These are phyloP conservation scores for Stichodactyla mertensii DNA, from an alignment of 64 coral and sea anemone genomes.

Conservation along the genomic window DNA sequence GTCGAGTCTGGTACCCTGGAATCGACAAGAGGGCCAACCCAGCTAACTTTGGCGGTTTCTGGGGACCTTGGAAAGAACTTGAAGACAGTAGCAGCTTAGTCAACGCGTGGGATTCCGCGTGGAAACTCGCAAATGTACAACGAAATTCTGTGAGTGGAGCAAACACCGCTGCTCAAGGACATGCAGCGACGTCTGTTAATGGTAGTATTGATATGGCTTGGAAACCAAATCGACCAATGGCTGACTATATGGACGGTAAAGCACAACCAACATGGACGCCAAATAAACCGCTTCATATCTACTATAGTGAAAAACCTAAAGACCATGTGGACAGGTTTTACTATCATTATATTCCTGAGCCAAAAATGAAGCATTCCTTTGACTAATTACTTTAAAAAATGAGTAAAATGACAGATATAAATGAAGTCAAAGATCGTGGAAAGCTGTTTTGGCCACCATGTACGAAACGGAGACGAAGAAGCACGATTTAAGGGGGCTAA, in stretches of 20 bases:
- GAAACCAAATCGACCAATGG: background rate
- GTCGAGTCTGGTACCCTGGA: conserved; percentile 58
- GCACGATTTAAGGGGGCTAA: too few species aligned
- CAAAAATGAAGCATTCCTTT: background rate
- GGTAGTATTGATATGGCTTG: conserved; percentile 1
- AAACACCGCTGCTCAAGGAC: background rate
- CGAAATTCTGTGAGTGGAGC: background rate
- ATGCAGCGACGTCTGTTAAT: background rate
- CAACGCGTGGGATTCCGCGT: background rate
- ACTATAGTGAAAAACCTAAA: conserved; percentile 9
- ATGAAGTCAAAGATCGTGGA: too few species aligned
- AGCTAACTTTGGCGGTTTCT: conserved; percentile 26
- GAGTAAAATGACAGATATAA: too few species aligned
- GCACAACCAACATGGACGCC: background rate
- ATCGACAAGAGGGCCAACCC: conserved; percentile 57
- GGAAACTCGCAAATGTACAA: background rate
- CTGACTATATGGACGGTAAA: background rate
- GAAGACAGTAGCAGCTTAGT: conserved; percentile 15
- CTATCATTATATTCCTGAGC: background rate
- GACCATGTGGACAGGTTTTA: background rate
- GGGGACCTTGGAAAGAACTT: conserved; percentile 42
- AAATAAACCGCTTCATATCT: background rate
- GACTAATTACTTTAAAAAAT: background rate
- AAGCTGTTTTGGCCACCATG: too few species aligned
- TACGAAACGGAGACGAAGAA: too few species aligned